phyloP scores from a whole-genome alignment of 2,888 invertebrate species.

The Margaritifera margaritifera region DNA sequence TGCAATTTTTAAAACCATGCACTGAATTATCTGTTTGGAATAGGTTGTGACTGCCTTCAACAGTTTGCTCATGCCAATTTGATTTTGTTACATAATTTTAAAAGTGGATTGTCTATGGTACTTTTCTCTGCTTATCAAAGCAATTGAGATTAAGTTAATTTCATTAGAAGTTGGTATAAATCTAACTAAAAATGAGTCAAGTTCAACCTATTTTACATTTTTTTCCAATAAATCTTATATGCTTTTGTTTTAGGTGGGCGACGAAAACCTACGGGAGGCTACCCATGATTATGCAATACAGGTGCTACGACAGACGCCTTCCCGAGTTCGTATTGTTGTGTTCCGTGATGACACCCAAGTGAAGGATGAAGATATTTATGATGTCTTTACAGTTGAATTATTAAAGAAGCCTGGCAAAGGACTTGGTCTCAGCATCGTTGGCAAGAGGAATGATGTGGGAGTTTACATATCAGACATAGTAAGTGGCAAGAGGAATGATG shows the following conservation, averaged over 20 bases:
- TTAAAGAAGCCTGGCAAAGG: slow-evolving; percentile 89
- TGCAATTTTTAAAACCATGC: no score
- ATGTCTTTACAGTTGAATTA: slow-evolving; percentile 81
- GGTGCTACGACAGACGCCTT: slow-evolving; percentile 85
- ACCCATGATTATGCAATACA: slow-evolving; percentile 84
- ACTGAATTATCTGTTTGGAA: no score
- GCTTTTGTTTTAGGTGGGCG: slow-evolving; percentile 78
- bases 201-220: no score
- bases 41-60: no score
- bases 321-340: slow-evolving; percentile 86
- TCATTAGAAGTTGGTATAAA: no score
- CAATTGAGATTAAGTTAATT: no score
- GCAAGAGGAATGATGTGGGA: slow-evolving; percentile 81
- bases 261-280: slow-evolving; percentile 85
- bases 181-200: no score
- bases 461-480: slow-evolving; percentile 96
- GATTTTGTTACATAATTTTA: no score
- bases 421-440: slow-evolving; percentile 83
- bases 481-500: slow-evolving; percentile 74
- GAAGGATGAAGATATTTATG: slow-evolving; percentile 79
- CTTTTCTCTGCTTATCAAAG: no score
- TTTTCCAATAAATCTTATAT: no score
- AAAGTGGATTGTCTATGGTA: no score
- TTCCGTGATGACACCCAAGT: slow-evolving; percentile 78
- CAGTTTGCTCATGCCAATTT: no score